Evolutionary conservation across 2,113 vertebrate genomes (phyloP).

Genomic region (Perca flavescens): DNA sequence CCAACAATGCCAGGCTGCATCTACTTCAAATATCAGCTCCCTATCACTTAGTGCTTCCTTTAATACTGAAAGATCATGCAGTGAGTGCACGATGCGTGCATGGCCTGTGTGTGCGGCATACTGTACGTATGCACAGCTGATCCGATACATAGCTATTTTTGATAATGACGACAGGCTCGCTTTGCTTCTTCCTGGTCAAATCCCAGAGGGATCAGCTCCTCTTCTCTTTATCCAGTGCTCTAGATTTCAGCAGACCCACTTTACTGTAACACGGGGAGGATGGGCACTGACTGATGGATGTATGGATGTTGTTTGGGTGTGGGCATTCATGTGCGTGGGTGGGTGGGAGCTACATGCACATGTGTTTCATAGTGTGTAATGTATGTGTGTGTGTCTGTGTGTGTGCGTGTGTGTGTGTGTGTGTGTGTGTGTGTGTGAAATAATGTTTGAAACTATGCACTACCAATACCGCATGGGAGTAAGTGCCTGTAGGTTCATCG

Average conservation of each 20-base stretch:
- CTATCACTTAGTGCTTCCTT: constrained; percentile 1
- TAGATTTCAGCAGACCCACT: constrained; percentile 54
- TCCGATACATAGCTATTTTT: constrained; percentile 69
- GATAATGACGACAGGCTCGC: constrained; percentile 59
- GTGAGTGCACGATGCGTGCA: background rate
- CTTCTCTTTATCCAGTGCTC: constrained; percentile 60
- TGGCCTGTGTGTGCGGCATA: background rate
- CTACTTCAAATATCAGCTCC: constrained; percentile 17
- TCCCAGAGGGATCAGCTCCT: constrained; percentile 58
- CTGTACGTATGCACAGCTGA: constrained; percentile 34
- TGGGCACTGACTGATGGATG: constrained; percentile 33
- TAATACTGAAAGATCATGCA: background rate
- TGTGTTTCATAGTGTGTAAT: constrained; percentile 5
- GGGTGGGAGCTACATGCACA: background rate
- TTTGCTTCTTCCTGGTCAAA: constrained; percentile 61
- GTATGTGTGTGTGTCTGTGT: constrained; percentile 20
- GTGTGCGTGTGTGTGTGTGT: constrained; percentile 13
- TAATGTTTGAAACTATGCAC: constrained; percentile 16
- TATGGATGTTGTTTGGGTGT: constrained; percentile 22
- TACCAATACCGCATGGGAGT: constrained; percentile 8
- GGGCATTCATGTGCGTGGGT: constrained; percentile 1
- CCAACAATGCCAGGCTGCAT: background rate
- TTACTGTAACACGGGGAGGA: constrained; percentile 14
- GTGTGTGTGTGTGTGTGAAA: background rate
- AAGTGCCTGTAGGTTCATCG: constrained; percentile 36